Percentiles rank a stretch among this genome's conserved stretches.
These are phyloP conservation scores for Ethmia dodecea DNA, from an alignment of 2,888 invertebrate genomes.

Conservation along the genomic window DNA sequence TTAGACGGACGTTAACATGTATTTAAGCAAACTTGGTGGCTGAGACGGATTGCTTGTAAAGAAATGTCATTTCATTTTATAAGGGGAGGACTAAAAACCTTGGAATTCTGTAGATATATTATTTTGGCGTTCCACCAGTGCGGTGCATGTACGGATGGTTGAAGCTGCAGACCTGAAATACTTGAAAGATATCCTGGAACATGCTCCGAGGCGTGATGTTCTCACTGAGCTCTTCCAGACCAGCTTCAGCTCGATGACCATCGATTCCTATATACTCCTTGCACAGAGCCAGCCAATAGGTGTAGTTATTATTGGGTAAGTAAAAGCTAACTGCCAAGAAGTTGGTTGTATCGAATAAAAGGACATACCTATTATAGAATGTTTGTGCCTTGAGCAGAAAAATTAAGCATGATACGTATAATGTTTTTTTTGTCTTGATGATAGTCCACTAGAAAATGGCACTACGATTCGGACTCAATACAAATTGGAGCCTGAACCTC, in stretches of 20 bases:
- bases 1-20: too few species aligned
- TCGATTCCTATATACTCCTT: slow-evolving; percentile 43
- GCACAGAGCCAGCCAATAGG: slow-evolving; percentile 68
- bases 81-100: too few species aligned
- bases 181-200: slow-evolving; percentile 39
- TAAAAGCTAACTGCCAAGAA: too few species aligned
- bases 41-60: too few species aligned
- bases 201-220: slow-evolving; percentile 33
- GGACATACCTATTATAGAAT: too few species aligned
- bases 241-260: slow-evolving; percentile 29
- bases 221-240: slow-evolving; percentile 41
- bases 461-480: slow-evolving; percentile 48
- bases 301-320: slow-evolving; percentile 63
- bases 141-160: slow-evolving; percentile 39
- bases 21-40: too few species aligned
- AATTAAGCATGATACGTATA: too few species aligned
- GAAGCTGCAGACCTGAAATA: slow-evolving; percentile 40
- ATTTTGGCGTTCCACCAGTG: too few species aligned
- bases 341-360: too few species aligned
- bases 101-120: too few species aligned
- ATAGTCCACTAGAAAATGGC: slow-evolving; percentile 52
- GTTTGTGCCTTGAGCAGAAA: too few species aligned
- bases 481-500: slow-evolving; percentile 50
- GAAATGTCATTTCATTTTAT: too few species aligned
- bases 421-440: slow-evolving; percentile 14